phyloP scores from a whole-genome alignment of 2,888 invertebrate genomes.

The Idaea dimidiata region DNA sequence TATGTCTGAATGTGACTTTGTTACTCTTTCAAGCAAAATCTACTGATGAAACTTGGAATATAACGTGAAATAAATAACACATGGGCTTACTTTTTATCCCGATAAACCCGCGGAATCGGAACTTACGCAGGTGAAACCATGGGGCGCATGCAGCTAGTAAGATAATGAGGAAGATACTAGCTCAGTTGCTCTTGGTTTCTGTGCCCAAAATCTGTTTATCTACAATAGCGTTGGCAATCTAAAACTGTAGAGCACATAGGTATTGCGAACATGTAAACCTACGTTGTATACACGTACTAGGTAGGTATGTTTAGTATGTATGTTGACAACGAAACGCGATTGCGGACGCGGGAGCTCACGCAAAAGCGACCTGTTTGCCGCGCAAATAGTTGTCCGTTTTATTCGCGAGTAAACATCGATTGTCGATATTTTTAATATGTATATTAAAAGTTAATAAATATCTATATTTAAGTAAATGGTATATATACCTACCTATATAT shows the following conservation, averaged over 20 bases:
- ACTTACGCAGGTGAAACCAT: no score
- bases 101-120: no score
- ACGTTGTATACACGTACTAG: not conserved
- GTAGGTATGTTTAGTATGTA: slow-evolving; percentile 13
- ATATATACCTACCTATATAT: no score
- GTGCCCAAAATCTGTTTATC: not conserved
- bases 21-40: no score
- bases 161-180: not conserved
- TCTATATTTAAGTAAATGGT: no score
- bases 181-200: not conserved
- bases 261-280: not conserved
- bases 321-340: slow-evolving; percentile 43
- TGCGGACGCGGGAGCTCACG: slow-evolving; percentile 42
- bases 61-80: no score
- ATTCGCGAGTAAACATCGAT: not conserved
- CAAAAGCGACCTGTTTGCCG: slow-evolving; percentile 28
- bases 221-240: not conserved
- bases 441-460: no score
- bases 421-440: not conserved
- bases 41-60: no score
- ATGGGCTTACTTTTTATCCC: no score
- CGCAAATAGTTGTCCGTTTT: not conserved
- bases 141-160: no score
- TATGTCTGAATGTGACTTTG: no score
- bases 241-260: not conserved